phyloP scores from a whole-genome alignment of 2,113 vertebrate species.

The Brachionichthys hirsutus region DNA sequence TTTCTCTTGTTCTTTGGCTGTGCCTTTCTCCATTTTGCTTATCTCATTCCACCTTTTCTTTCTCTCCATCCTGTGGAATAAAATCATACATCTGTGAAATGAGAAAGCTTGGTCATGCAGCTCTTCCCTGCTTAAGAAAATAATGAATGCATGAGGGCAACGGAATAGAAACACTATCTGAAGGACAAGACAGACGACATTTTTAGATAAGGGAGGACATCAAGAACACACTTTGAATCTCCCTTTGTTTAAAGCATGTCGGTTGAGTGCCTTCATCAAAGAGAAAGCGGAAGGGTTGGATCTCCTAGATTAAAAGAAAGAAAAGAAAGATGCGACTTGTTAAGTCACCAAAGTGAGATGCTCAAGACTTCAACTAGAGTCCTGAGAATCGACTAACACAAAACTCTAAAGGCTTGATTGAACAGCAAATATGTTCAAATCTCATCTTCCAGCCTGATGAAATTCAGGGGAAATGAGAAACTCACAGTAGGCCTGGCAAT shows the following conservation, averaged over 20 bases:
- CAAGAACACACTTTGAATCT: background rate
- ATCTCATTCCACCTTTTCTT: slow-evolving; percentile 41
- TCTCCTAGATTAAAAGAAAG: background rate
- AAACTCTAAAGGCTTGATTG: background rate
- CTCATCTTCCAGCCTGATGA: background rate
- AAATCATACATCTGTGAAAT: slow-evolving; percentile 76
- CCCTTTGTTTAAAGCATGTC: no score
- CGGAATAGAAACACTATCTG: slow-evolving; percentile 54
- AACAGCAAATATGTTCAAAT: background rate
- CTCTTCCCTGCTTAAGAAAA: slow-evolving; percentile 60
- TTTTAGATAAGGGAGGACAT: slow-evolving; percentile 15
- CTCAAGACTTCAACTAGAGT: background rate
- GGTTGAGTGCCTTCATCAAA: no score
- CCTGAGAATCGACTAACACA: background rate
- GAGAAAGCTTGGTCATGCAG: slow-evolving; percentile 71
- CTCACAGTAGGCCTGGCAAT: no score
- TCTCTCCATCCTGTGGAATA: slow-evolving; percentile 54
- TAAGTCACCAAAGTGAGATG: background rate
- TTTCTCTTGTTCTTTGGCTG: slow-evolving; percentile 32
- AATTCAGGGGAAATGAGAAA: background rate
- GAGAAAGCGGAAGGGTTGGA: no score
- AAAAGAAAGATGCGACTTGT: slow-evolving; percentile 2
- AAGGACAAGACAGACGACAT: slow-evolving; percentile 43
- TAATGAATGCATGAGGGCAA: slow-evolving; percentile 50
- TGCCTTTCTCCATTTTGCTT: slow-evolving; percentile 27